phyloP scores from a whole-genome alignment of 1,140 invertebrate species.

The Teleogryllus occipitalis region DNA sequence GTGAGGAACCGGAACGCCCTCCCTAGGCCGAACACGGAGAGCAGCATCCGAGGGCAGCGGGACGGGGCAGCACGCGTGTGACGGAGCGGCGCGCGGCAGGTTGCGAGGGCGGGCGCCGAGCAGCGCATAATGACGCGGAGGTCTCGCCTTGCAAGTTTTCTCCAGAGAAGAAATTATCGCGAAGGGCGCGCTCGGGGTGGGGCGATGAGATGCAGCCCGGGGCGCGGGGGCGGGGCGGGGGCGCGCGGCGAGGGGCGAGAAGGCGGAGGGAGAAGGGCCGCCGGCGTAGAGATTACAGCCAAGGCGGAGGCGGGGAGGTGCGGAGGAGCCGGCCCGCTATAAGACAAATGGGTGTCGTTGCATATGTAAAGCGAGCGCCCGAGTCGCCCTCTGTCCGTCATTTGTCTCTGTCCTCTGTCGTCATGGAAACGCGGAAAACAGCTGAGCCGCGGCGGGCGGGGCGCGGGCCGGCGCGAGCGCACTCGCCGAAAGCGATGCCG shows the following conservation, averaged over 20 bases:
- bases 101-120: neutral
- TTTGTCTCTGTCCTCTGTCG: conserved; percentile 20
- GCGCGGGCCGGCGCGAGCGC: conserved; percentile 7
- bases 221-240: no score
- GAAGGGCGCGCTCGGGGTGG: neutral
- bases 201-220: neutral
- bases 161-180: conserved; percentile 4
- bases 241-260: neutral
- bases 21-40: no score
- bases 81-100: neutral
- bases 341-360: conserved; percentile 22
- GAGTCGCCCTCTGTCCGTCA: conserved; percentile 18
- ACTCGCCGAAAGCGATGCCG: neutral
- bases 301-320: conserved; percentile 10
- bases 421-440: conserved; percentile 3
- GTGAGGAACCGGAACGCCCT: no score
- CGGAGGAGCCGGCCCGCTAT: neutral
- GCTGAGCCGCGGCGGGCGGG: neutral
- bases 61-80: no score
- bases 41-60: no score
- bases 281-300: neutral
- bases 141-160: neutral
- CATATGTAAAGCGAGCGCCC: conserved; percentile 22
- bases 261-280: conserved; percentile 7
- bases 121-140: neutral